phyloP scores from a whole-genome alignment of 2,113 vertebrate genomes.

The Muscicapa adusta region DNA sequence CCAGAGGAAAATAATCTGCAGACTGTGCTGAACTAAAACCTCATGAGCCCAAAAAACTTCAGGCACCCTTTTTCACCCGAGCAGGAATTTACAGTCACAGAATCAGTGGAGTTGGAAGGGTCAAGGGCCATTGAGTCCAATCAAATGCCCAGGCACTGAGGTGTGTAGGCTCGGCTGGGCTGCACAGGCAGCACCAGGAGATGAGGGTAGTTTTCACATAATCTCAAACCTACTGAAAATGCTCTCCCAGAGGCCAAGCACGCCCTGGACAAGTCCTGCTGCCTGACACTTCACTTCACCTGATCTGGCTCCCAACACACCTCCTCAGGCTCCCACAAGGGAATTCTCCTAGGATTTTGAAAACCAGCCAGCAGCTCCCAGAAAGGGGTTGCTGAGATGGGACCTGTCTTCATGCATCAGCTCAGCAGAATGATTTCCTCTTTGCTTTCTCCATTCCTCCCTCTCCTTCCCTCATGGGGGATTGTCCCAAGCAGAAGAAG shows the following conservation, averaged over 20 bases:
- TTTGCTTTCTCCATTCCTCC: background rate
- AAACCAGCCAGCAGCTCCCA: background rate
- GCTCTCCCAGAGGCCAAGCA: background rate
- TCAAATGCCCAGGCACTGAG: too few species aligned
- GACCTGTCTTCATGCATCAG: background rate
- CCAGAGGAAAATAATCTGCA: background rate
- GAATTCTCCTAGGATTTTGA: background rate
- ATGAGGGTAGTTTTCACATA: background rate
- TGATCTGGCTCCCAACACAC: background rate
- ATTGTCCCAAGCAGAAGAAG: background rate
- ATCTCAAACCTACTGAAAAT: background rate
- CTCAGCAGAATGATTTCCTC: background rate
- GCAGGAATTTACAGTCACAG: background rate
- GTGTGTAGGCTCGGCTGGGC: background rate
- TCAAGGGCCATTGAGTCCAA: background rate
- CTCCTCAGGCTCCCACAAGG: accelerated
- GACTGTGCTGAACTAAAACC: background rate
- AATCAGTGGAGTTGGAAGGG: background rate
- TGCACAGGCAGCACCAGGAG: background rate
- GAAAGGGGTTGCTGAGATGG: background rate
- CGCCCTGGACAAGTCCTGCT: background rate
- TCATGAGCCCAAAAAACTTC: background rate
- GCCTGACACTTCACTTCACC: background rate
- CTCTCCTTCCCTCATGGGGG: background rate
- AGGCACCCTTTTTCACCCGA: background rate